phyloP scores from a whole-genome alignment of 2,797 vertebrate genomes.

The Peromyscus nudipes region DNA sequence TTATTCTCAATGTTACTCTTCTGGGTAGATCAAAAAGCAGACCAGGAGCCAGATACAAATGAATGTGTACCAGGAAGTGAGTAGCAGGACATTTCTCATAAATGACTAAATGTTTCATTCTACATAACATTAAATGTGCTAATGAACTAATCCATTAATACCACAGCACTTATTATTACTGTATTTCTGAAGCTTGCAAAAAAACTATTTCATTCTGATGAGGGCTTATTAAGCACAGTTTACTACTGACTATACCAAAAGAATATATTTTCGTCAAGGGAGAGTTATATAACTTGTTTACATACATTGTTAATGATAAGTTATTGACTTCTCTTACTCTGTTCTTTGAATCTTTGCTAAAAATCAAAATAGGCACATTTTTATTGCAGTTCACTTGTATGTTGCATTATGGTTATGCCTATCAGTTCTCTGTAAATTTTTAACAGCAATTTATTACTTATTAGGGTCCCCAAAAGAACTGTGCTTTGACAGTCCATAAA shows the following conservation, averaged over 20 bases:
- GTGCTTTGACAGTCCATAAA: constrained; percentile 21
- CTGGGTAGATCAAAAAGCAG: constrained; percentile 86
- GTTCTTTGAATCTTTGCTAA: constrained; percentile 29
- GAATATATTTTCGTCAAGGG: constrained; percentile 30
- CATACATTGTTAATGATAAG: background rate
- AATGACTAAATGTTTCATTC: constrained; percentile 66
- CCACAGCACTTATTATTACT: constrained; percentile 61
- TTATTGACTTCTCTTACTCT: constrained; percentile 53
- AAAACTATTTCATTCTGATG: constrained; percentile 76
- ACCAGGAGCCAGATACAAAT: constrained; percentile 83
- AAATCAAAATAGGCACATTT: constrained; percentile 13
- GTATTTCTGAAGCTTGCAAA: constrained; percentile 57
- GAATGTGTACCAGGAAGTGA: constrained; percentile 87
- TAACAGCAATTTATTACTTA: constrained; percentile 52
- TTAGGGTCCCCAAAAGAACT: background rate
- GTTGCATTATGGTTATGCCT: background rate
- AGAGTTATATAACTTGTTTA: background rate
- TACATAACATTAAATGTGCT: constrained; percentile 54
- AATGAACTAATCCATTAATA: constrained; percentile 83
- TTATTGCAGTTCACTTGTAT: constrained; percentile 33
- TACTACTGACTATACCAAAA: constrained; percentile 12
- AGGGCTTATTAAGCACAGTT: constrained; percentile 50
- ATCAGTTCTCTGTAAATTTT: constrained; percentile 19
- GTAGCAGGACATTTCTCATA: constrained; percentile 83
- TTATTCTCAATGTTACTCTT: constrained; percentile 84